Evolutionary conservation across 2,888 invertebrate genomes (phyloP).

Genomic region (Cheilosia variabilis): DNA sequence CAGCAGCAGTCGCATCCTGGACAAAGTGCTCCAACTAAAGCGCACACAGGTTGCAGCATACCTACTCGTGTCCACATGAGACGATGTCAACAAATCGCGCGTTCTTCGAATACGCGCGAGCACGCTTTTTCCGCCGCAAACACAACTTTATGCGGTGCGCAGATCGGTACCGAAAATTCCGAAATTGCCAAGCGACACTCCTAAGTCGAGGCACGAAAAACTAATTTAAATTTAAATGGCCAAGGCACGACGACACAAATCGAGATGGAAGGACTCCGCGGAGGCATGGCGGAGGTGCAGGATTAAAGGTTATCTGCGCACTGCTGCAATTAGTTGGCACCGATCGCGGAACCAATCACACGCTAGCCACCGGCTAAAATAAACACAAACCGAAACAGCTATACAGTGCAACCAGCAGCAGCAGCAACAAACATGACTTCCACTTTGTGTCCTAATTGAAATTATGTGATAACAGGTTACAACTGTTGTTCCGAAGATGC

Average conservation of each 20-base stretch:
- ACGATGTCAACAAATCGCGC: constrained; percentile 74
- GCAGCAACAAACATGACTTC: constrained; percentile 73
- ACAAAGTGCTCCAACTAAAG: constrained; percentile 52
- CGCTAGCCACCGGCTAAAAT: constrained; percentile 65
- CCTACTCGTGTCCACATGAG: constrained; percentile 35
- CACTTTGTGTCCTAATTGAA: constrained; percentile 76
- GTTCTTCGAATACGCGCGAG: constrained; percentile 71
- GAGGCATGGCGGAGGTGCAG: constrained; percentile 56
- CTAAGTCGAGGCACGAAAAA: constrained; percentile 79
- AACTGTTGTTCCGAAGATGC: constrained; percentile 67
- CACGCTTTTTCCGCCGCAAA: constrained; percentile 60
- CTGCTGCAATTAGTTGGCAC: constrained; percentile 75
- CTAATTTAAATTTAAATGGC: constrained; percentile 81
- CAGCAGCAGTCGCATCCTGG: constrained; percentile 12
- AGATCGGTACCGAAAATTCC: constrained; percentile 71
- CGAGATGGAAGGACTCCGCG: constrained; percentile 24
- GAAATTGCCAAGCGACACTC: constrained; percentile 70
- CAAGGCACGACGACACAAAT: constrained; percentile 77
- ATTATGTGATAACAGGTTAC: constrained; percentile 76
- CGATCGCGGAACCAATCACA: constrained; percentile 76
- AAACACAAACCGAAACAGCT: constrained; percentile 52
- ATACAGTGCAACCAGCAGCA: constrained; percentile 38
- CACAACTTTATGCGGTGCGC: constrained; percentile 17
- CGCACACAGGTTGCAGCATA: constrained; percentile 49
- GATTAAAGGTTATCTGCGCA: constrained; percentile 75